Evolutionary conservation across 2,888 invertebrate species (phyloP), one percentile per base, ranked within the genome.

Genomic region (Dascillus cervinus): DNA sequence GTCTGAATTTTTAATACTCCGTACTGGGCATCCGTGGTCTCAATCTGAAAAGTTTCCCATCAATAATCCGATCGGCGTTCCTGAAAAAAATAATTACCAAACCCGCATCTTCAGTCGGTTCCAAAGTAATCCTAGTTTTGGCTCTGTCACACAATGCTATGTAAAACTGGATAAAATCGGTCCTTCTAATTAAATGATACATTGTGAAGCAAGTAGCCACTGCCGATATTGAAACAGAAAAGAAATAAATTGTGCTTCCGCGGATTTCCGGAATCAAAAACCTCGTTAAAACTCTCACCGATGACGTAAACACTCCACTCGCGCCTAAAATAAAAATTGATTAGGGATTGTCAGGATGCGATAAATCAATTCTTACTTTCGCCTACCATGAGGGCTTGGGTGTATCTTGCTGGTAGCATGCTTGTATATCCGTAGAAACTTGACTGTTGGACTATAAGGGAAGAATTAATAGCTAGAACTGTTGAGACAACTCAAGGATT

Each of bases 351-450:
- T 3, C 10, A 21, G 8, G 9, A 12, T 12, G 2, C 12, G 19
- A 6, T 6, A 4, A 4, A 8, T 22, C 3, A 12, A n/a, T 68
- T 75, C 20, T 73, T 69, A 83, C 91, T 92, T 73, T 92, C 92
- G 37, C 92, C 92, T 3, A 86, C 85, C 92, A 92, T 92, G 2
- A 92, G 89, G 15, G 92, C 91, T 62, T 92, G 91, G 0, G 91
- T 92, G 55, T 91, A 92, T 43, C 82, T 70, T 41, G 84, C 80
- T 11, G 92, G 92, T 40, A 92, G 67, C 79, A 91, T 91, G 37
- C 90, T 89, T 1, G 91, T 88, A 60, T 89, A 91, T 2, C 92
- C 92, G 59, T 92, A 92, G 65, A 91, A 92, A 55, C 91, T 91
- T 1, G 90, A 90, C 60, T 92, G 92, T 63, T 92, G 92, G 34